Evolutionary conservation across 2,797 vertebrate genomes (phyloP).

Genomic region (Propithecus deckenii): DNA sequence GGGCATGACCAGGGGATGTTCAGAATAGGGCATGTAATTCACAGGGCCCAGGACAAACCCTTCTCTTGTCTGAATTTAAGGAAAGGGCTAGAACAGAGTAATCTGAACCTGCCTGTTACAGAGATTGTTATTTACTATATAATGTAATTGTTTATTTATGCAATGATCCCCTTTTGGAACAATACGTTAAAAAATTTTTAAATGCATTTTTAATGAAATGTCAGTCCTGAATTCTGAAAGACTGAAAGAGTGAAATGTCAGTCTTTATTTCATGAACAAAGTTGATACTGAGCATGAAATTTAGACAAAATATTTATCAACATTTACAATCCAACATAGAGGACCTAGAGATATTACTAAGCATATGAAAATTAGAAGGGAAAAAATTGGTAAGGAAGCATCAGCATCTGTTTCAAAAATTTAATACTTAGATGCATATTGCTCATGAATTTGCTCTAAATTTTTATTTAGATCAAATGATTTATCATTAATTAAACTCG

Average conservation of each 20-base stretch:
- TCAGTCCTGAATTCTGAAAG: no score
- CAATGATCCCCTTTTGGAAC: neutral
- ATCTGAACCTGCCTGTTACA: neutral
- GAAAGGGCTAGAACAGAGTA: rapidly evolving
- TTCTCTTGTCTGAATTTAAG: neutral
- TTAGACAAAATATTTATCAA: neutral
- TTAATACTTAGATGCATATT: neutral
- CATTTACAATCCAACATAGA: neutral
- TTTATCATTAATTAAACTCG: neutral
- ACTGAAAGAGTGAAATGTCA: neutral
- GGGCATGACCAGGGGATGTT: neutral
- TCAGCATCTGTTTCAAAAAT: neutral
- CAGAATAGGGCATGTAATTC: neutral
- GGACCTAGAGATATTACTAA: neutral
- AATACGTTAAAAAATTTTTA: neutral
- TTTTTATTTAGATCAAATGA: neutral
- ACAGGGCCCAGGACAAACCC: neutral
- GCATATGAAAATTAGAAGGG: neutral
- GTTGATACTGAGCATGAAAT: neutral
- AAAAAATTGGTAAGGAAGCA: neutral
- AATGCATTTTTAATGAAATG: neutral
- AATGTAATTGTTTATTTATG: neutral
- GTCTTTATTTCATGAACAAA: neutral
- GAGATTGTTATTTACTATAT: neutral
- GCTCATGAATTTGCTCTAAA: neutral